These are phyloP conservation scores for Emmelina monodactyla DNA, from an alignment of 2,888 invertebrate genomes.

Conservation along the genomic window DNA sequence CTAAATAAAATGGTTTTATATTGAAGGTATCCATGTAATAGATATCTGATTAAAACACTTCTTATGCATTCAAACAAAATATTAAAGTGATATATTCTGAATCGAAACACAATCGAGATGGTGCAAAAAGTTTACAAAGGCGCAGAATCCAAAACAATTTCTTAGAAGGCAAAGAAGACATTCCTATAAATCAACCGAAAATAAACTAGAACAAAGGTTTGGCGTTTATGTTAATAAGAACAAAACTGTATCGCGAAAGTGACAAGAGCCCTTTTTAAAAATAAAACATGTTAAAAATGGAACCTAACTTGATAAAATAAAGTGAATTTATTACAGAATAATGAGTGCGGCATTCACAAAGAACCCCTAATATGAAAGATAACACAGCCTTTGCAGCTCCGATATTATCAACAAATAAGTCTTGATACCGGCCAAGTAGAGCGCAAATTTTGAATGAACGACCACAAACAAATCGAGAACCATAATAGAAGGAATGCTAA, in stretches of 20 bases:
- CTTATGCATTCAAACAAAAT: too few relatives aligned
- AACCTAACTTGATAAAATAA: not conserved
- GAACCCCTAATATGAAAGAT: too few relatives aligned
- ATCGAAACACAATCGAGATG: slow-evolving; percentile 43
- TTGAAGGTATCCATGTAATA: too few relatives aligned
- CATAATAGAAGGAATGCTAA: slow-evolving; percentile 54
- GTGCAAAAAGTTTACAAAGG: slow-evolving; percentile 64
- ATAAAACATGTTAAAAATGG: too few relatives aligned
- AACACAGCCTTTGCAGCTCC: slow-evolving; percentile 3
- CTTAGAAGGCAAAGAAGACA: slow-evolving; percentile 61
- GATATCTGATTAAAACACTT: too few relatives aligned
- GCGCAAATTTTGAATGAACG: slow-evolving; percentile 55
- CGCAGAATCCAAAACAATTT: slow-evolving; percentile 61
- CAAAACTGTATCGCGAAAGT: slow-evolving; percentile 1
- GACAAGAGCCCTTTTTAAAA: too few relatives aligned
- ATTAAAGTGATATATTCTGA: slow-evolving; percentile 12
- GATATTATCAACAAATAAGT: slow-evolving; percentile 29
- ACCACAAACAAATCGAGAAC: slow-evolving; percentile 47
- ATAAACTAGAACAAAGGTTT: slow-evolving; percentile 40
- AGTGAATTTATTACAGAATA: not conserved
- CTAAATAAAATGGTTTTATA: too few relatives aligned
- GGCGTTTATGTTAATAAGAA: slow-evolving; percentile 16
- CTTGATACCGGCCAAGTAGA: slow-evolving; percentile 41
- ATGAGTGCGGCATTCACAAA: not conserved
- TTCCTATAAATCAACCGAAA: slow-evolving; percentile 43